These are phyloP conservation scores for Pinna nobilis DNA, from an alignment of 1,140 invertebrate genomes.

Conservation along the genomic window DNA sequence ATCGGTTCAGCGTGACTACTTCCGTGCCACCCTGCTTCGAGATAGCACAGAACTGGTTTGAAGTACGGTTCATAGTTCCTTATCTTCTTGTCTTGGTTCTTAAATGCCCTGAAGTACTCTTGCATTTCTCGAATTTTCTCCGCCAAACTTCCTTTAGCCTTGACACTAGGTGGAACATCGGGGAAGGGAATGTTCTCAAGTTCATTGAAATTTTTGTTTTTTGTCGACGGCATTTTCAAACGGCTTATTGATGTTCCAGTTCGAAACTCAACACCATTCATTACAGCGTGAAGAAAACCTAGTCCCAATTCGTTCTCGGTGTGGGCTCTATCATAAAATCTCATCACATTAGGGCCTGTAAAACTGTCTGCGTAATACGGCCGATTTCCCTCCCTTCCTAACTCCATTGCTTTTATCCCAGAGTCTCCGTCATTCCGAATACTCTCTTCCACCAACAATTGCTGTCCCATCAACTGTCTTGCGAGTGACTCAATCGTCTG, in stretches of 20 bases:
- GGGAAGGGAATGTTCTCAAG: conserved; percentile 64
- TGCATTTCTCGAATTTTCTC: conserved; percentile 65
- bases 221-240: conserved; percentile 53
- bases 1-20: conserved; percentile 55
- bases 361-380: neutral
- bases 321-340: conserved; percentile 34
- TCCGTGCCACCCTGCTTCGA: conserved; percentile 65
- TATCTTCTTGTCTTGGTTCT: conserved; percentile 44
- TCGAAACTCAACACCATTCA: conserved; percentile 69
- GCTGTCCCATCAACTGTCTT: conserved; percentile 56
- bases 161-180: conserved; percentile 58
- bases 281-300: conserved; percentile 57
- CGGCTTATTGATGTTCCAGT: conserved; percentile 69
- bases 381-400: conserved; percentile 26
- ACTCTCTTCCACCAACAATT: conserved; percentile 55
- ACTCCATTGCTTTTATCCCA: too few species aligned
- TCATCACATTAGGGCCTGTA: neutral
- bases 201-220: conserved; percentile 36
- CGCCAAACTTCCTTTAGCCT: conserved; percentile 45
- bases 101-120: conserved; percentile 66
- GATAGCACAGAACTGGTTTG: conserved; percentile 65
- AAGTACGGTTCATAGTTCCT: conserved; percentile 62
- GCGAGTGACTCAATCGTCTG: conserved; percentile 34
- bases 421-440: conserved; percentile 54
- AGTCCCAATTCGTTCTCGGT: conserved; percentile 61